These are phyloP conservation scores for Drosophila fungiperda DNA, from an alignment of 2,888 invertebrate genomes.

Conservation along the genomic window DNA sequence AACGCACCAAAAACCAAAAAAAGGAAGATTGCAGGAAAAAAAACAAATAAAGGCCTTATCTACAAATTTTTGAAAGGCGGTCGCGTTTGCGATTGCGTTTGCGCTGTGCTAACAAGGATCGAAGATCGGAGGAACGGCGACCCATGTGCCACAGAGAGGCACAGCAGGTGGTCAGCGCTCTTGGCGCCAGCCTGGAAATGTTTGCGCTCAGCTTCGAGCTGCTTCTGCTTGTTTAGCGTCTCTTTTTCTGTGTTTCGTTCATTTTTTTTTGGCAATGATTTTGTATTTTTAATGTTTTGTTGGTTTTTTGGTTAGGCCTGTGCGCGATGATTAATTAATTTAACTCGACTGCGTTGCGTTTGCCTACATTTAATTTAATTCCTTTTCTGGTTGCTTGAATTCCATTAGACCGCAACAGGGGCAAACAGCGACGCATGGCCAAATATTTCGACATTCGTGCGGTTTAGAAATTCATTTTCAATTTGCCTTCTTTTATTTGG, in stretches of 20 bases:
- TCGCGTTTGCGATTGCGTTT: slow-evolving; percentile 46
- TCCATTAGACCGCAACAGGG: slow-evolving; percentile 64
- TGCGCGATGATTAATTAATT: slow-evolving; percentile 76
- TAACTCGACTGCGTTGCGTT: slow-evolving; percentile 63
- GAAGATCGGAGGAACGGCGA: slow-evolving; percentile 27
- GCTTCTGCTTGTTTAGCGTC: slow-evolving; percentile 23
- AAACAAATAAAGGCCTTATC: slow-evolving; percentile 52
- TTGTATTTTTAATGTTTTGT: slow-evolving; percentile 38
- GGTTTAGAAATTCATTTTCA: slow-evolving; percentile 80
- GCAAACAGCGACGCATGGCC: slow-evolving; percentile 38
- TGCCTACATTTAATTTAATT: slow-evolving; percentile 76
- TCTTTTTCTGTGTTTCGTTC: slow-evolving; percentile 16
- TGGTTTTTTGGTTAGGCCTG: slow-evolving; percentile 37
- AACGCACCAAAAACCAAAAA: slow-evolving; percentile 28
- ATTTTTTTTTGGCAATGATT: slow-evolving; percentile 75
- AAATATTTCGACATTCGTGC: slow-evolving; percentile 78
- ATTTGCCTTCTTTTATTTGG: slow-evolving; percentile 45
- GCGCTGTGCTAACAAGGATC: slow-evolving; percentile 82
- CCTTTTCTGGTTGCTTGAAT: slow-evolving; percentile 68
- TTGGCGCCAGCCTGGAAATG: slow-evolving; percentile 80
- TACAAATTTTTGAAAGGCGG: slow-evolving; percentile 3
- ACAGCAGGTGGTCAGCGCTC: slow-evolving; percentile 82
- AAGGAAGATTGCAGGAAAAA: slow-evolving; percentile 7
- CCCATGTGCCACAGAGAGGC: slow-evolving; percentile 54
- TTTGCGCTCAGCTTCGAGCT: slow-evolving; percentile 40